A percentile compares a stretch with the other conserved stretches of the same genome.
These are phyloP conservation scores for Actinernus sp. DNA, from an alignment of 92 coral and sea anemone genomes.

Conservation along the genomic window DNA sequence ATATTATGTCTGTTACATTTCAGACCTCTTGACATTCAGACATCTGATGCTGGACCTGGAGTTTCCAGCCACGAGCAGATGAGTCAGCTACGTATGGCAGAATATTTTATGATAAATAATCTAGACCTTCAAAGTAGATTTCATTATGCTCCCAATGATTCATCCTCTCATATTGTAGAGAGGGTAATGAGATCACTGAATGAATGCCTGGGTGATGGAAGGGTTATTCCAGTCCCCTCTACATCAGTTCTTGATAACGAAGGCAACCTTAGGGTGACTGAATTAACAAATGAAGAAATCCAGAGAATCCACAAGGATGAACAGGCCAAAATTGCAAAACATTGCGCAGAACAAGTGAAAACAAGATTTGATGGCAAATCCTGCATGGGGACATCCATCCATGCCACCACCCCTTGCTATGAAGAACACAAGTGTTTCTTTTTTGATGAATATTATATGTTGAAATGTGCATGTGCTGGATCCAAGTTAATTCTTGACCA, in stretches of 20 bases:
- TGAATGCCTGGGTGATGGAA: constrained; percentile 65
- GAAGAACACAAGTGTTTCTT: constrained; percentile 27
- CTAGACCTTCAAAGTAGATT: constrained; percentile 62
- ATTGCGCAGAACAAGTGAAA: constrained; percentile 32
- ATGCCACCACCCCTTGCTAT: constrained; percentile 38
- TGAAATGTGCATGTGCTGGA: constrained; percentile 23
- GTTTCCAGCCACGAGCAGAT: constrained; percentile 59
- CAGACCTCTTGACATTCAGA: constrained; percentile 60
- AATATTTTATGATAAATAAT: constrained; percentile 51
- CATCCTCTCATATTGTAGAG: constrained; percentile 48
- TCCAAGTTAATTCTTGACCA: constrained; percentile 18
- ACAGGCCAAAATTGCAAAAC: constrained; percentile 3
- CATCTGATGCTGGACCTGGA: constrained; percentile 68
- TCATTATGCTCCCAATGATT: constrained; percentile 64
- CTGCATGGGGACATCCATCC: constrained; percentile 46
- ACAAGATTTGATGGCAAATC: constrained; percentile 34
- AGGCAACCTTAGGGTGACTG: constrained; percentile 2
- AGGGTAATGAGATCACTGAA: constrained; percentile 63
- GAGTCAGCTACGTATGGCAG: constrained; percentile 53
- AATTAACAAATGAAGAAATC: constrained; percentile 20
- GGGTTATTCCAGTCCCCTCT: constrained; percentile 40
- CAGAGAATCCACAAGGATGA: constrained; percentile 16
- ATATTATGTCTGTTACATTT: too few species aligned
- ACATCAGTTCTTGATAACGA: constrained; percentile 13
- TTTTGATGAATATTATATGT: constrained; percentile 46